Evolutionary conservation across 2,113 vertebrate genomes (phyloP).

Genomic region (Perognathus longimembris): DNA sequence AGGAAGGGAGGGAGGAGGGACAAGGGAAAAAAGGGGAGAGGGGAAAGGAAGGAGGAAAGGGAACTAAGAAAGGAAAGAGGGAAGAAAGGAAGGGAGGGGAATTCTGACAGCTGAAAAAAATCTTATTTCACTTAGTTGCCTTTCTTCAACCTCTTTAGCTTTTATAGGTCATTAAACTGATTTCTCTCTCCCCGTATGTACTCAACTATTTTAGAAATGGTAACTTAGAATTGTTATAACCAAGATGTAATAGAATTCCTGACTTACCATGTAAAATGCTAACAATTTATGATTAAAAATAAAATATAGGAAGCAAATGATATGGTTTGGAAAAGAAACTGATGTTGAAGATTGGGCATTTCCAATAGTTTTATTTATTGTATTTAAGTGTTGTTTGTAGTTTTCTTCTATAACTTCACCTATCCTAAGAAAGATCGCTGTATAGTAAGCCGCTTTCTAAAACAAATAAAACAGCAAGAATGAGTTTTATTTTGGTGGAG

Average conservation of each 20-base stretch:
- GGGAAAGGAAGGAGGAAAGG: not conserved
- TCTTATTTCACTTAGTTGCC: not conserved
- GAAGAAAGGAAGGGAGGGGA: too few species aligned
- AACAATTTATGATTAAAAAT: conserved; percentile 39
- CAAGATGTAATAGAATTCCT: not conserved
- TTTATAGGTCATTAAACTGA: not conserved
- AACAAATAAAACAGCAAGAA: conserved; percentile 3
- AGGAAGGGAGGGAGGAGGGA: not conserved
- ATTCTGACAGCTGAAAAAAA: not conserved
- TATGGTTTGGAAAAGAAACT: not conserved
- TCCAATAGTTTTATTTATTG: not conserved
- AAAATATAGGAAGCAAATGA: not conserved
- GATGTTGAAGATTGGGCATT: not conserved
- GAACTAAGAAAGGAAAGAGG: not conserved
- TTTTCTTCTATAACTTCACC: not conserved
- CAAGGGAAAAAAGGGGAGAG: not conserved
- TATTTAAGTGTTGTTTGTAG: not conserved
- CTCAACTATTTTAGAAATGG: conserved; percentile 9
- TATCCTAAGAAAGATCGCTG: not conserved
- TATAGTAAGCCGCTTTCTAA: not conserved
- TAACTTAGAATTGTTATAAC: not conserved
- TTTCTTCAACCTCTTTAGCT: not conserved
- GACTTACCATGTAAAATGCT: conserved; percentile 36
- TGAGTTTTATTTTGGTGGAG: not conserved
- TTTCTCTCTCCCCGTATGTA: not conserved